Evolutionary conservation across 2,113 vertebrate species (phyloP).

Genomic region (Acinonyx jubatus): DNA sequence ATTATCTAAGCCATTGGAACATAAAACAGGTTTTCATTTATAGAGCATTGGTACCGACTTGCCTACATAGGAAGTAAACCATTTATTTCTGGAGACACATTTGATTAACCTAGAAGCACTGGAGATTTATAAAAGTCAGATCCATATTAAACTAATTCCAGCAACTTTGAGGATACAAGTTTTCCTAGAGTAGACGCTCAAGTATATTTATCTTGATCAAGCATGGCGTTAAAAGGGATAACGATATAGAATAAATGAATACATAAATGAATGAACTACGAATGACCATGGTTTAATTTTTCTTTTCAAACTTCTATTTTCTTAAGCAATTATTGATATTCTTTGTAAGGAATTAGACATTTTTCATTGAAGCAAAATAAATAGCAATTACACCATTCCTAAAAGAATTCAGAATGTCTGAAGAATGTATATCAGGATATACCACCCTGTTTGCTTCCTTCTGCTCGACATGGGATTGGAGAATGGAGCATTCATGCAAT

Average conservation of each 20-base stretch:
- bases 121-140: neutral
- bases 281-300: neutral
- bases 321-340: neutral
- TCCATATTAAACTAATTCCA: neutral
- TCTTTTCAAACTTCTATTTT: neutral
- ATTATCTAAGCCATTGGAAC: neutral
- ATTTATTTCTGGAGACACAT: slow-evolving; percentile 27
- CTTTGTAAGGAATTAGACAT: neutral
- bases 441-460: neutral
- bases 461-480: too few relatives aligned
- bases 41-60: neutral
- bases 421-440: neutral
- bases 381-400: neutral
- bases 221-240: neutral
- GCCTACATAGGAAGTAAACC: neutral
- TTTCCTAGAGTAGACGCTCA: neutral
- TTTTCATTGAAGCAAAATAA: slow-evolving; percentile 1
- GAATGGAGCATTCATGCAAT: neutral
- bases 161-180: neutral
- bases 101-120: neutral
- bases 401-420: neutral
- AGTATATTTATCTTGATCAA: neutral
- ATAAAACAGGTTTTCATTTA: neutral
- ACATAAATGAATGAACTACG: neutral
- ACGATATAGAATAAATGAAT: neutral